Evolutionary conservation across 2,113 vertebrate species (phyloP), one percentile per base, ranked within the genome.

Genomic region (Microcebus lehilahytsara): DNA sequence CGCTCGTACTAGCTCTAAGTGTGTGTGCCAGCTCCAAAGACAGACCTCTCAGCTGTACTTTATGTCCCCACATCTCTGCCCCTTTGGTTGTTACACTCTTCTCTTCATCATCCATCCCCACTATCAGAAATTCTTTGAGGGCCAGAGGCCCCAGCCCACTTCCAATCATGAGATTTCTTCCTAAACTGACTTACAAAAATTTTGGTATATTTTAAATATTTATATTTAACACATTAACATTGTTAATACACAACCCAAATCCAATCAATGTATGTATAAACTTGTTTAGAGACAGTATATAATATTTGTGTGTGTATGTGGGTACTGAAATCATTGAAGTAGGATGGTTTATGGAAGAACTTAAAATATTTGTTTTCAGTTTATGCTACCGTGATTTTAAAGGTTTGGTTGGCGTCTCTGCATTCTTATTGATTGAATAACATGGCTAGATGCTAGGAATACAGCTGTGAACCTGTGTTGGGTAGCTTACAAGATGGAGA

Each of bases 221-320:
- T 81, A 37, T 46, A 30, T 17, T 53, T 60, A 83, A 23, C 7
- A 4, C 9, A 6, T 89, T 60, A 46, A 56, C 20, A 25, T 95
- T 60, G 9, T 78, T 77, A 53, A 42, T 60, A 40, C 0, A 37
- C 14, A 14, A 14, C 3, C 23, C 22, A 91, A 34, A 71, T 67
- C 19, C 46, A 40, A 0, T 23, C 46, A 40, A 0, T 23, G 22
- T 67, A 12, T 19, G 5, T 22, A 8, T 46, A n/a, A 11, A 53
- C 4, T 42, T 58, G 30, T 40, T 42, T 90, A 27, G 49, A 49
- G 40, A 75, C 1, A 67, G 7, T 32, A 20, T 56, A 58, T 22
- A 58, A 58, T 58, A 58, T 8, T 58, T 53, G 30, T n/a, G 17
- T 79, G 5, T 53, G 5, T 13, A n/a, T 19, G 0, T 79, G 30